Conservation (phyloP, 1,140 invertebrate genomes). For the Aricia agestis region DNA sequence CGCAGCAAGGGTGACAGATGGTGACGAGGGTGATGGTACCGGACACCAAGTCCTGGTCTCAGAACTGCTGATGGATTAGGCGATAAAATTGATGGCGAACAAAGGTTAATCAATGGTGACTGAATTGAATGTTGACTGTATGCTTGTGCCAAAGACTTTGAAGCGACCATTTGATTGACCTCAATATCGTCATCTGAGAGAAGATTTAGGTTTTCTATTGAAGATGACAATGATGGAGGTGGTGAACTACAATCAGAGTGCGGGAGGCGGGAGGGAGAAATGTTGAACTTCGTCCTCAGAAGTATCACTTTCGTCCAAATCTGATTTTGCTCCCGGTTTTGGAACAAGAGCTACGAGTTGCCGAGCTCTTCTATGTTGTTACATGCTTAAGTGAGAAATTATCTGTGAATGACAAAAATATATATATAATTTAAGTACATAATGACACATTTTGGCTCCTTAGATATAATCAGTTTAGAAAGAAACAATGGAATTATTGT, state of each 20-base stretch:
- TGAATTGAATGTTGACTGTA: constrained; percentile 14
- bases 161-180: constrained; percentile 14
- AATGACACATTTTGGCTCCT: background rate
- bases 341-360: constrained; percentile 15
- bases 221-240: constrained; percentile 14
- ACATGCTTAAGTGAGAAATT: background rate
- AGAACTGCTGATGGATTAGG: background rate
- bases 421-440: constrained; percentile 3
- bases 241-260: constrained; percentile 16
- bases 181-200: constrained; percentile 14
- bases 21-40: background rate
- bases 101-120: constrained; percentile 3
- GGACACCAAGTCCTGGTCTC: constrained; percentile 1
- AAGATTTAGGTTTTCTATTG: constrained; percentile 13
- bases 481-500: too few species aligned
- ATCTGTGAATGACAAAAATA: background rate
- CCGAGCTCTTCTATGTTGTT: constrained; percentile 15
- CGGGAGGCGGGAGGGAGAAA: background rate
- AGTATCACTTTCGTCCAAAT: constrained; percentile 11
- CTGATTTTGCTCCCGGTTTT: constrained; percentile 12
- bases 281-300: constrained; percentile 11
- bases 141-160: background rate
- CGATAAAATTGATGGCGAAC: constrained; percentile 4
- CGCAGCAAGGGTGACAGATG: background rate
- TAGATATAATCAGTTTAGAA: too few species aligned